Evolutionary conservation across 2,113 vertebrate species (phyloP).

Genomic region (Pan troglodytes): NHGRI_mPanTro3-v2.1_pri NC_072401.2:127211501-127212000

Average conservation of each 20-base stretch:
- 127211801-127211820: background rate
- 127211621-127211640: constrained; percentile 41
- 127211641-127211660: background rate
- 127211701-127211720: background rate
- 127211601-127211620: background rate
- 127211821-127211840: background rate
- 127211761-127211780: background rate
- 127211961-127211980: constrained; percentile 16
- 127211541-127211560: background rate
- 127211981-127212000: background rate
- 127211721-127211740: background rate
- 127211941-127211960: constrained; percentile 43
- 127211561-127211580: background rate
- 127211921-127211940: constrained; percentile 20
- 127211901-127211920: background rate
- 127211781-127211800: background rate
- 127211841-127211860: background rate
- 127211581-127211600: background rate
- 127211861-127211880: background rate
- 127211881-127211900: constrained; percentile 32
- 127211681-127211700: background rate
- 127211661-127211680: background rate
- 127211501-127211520: background rate
- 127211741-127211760: background rate
- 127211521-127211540: background rate